These are phyloP conservation scores for Pipra filicauda DNA, from an alignment of 2,113 vertebrate genomes.

Conservation along the genomic window DNA sequence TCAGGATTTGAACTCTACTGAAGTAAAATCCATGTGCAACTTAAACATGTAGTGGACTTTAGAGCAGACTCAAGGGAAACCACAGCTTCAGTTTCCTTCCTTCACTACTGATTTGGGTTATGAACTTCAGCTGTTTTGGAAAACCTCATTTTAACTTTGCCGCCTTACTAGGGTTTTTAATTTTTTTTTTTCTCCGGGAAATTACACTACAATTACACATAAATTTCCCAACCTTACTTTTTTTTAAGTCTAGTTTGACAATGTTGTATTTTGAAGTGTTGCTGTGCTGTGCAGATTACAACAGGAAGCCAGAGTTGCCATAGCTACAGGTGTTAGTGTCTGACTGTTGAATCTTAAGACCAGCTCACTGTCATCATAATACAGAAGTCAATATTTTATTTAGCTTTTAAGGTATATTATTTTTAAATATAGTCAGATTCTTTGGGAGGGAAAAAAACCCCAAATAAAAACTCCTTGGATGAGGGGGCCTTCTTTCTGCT, in stretches of 20 bases:
- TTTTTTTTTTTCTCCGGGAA: not conserved
- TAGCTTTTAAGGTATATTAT: not conserved
- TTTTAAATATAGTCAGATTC: not conserved
- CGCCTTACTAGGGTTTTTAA: not conserved
- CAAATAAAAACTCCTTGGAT: not conserved
- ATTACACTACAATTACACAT: not conserved
- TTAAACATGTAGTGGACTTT: not conserved
- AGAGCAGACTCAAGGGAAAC: not conserved
- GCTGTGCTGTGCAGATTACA: not conserved
- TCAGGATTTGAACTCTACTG: not conserved
- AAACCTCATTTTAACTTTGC: not conserved
- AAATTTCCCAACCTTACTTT: not conserved
- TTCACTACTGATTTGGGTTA: not conserved
- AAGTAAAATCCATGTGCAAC: not conserved
- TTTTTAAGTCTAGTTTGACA: not conserved
- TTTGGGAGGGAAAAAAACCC: not conserved
- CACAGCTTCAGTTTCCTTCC: not conserved
- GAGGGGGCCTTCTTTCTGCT: not conserved
- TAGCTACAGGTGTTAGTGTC: not conserved
- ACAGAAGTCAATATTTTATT: not conserved
- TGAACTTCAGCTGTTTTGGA: not conserved
- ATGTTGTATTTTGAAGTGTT: not conserved
- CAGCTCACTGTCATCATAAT: not conserved
- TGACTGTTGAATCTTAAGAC: not conserved
- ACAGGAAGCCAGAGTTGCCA: not conserved